Percentiles rank a stretch among this genome's conserved stretches.
phyloP scores from a whole-genome alignment of 1,140 invertebrate genomes.

The Brachionus calyciflorus region DNA sequence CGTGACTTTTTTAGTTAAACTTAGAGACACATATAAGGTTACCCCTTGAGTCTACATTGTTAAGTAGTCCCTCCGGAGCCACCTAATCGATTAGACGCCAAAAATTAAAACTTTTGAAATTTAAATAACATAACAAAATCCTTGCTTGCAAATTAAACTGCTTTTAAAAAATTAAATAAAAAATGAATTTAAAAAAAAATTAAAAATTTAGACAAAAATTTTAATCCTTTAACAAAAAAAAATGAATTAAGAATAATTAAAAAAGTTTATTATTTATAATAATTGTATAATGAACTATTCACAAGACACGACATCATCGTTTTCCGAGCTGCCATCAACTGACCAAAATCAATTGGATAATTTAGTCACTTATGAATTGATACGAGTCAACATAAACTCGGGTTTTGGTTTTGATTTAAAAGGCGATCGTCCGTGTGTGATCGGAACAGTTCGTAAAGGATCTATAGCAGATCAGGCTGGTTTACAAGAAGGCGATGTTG shows the following conservation, averaged over 20 bases:
- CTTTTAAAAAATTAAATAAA: no score
- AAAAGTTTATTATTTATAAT: no score
- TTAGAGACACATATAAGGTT: no score
- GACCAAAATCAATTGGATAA: neutral
- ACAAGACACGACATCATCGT: conserved; percentile 28
- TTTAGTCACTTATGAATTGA: conserved; percentile 13
- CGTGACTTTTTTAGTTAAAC: no score
- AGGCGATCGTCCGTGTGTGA: conserved; percentile 40
- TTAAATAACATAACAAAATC: no score
- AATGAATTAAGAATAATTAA: conserved; percentile 1
- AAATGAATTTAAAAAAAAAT: no score
- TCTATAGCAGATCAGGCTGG: conserved; percentile 30
- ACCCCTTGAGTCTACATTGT: no score
- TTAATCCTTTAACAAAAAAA: neutral
- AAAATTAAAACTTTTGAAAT: no score
- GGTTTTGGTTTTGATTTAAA: conserved; percentile 44
- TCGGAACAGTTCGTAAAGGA: conserved; percentile 36
- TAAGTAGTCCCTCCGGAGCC: no score
- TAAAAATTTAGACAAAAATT: no score
- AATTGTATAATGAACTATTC: conserved; percentile 41
- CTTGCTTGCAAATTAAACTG: no score
- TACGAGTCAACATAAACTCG: neutral
- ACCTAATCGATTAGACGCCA: no score
- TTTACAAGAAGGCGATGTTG: conserved; percentile 3
- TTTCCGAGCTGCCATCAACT: neutral